Percentiles rank a stretch among this genome's conserved stretches.
Conservation (phyloP, 1,140 invertebrate genomes). For the Nasonia vitripennis region DNA sequence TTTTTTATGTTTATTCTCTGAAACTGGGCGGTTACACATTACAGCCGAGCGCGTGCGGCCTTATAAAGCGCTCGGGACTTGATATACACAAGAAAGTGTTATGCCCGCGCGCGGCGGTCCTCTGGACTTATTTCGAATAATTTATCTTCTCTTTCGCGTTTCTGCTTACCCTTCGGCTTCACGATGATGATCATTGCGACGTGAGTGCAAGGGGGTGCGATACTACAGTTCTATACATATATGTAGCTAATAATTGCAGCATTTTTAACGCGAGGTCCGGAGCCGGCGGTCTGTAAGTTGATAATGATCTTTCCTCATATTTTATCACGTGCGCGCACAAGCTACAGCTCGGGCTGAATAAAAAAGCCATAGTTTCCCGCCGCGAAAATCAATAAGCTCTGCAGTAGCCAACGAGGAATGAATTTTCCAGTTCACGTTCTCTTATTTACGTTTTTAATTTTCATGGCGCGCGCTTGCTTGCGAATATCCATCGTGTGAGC, state of each 20-base stretch:
- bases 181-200: conserved; percentile 38
- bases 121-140: not conserved
- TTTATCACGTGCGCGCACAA: too few species aligned
- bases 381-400: not conserved
- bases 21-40: not conserved
- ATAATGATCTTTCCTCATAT: too few species aligned
- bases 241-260: too few species aligned
- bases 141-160: not conserved
- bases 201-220: conserved; percentile 10
- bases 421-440: conserved; percentile 7
- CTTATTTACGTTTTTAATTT: conserved; percentile 39
- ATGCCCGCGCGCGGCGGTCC: not conserved
- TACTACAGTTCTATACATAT: too few species aligned
- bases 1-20: conserved; percentile 31
- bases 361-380: not conserved
- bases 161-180: conserved; percentile 2
- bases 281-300: too few species aligned
- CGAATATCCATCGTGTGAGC: not conserved
- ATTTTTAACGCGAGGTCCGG: too few species aligned
- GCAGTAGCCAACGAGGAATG: not conserved
- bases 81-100: not conserved
- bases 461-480: not conserved
- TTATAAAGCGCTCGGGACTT: conserved; percentile 14
- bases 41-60: not conserved
- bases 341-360: not conserved